These are phyloP conservation scores for Corbicula japonica DNA, from an alignment of 2,888 invertebrate genomes.

Conservation along the genomic window DNA sequence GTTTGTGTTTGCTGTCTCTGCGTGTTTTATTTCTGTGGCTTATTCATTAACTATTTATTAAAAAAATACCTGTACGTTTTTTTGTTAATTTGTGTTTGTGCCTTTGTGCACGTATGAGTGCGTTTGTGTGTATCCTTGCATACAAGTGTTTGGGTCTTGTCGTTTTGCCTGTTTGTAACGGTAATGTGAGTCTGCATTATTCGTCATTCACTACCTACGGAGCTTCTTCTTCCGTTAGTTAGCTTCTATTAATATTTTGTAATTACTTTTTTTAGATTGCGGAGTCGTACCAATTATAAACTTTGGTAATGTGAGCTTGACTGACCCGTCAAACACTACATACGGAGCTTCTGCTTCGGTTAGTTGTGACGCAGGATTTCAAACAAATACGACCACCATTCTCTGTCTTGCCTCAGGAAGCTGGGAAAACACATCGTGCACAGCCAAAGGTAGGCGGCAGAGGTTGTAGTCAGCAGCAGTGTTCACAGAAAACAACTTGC, in stretches of 20 bases:
- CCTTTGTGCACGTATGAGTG: too few relatives aligned
- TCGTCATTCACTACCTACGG: not conserved
- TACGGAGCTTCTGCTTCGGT: not conserved
- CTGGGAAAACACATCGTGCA: not conserved
- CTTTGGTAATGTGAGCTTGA: not conserved
- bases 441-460: slow-evolving; percentile 4
- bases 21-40: too few relatives aligned
- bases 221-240: not conserved
- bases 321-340: not conserved
- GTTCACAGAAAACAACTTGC: too few relatives aligned
- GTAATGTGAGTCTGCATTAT: not conserved
- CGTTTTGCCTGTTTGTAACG: not conserved
- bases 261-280: not conserved
- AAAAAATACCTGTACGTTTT: too few relatives aligned
- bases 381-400: not conserved
- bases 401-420: not conserved
- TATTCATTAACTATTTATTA: too few relatives aligned
- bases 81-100: too few relatives aligned
- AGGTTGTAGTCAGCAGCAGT: too few relatives aligned
- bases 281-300: not conserved
- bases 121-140: too few relatives aligned
- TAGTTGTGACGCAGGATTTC: not conserved
- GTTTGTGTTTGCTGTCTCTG: too few relatives aligned
- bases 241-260: too few relatives aligned
- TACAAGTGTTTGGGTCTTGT: not conserved